Base-by-base conservation (phyloP, 2,888 invertebrate genomes). In the Gerris lacustris region DNA sequence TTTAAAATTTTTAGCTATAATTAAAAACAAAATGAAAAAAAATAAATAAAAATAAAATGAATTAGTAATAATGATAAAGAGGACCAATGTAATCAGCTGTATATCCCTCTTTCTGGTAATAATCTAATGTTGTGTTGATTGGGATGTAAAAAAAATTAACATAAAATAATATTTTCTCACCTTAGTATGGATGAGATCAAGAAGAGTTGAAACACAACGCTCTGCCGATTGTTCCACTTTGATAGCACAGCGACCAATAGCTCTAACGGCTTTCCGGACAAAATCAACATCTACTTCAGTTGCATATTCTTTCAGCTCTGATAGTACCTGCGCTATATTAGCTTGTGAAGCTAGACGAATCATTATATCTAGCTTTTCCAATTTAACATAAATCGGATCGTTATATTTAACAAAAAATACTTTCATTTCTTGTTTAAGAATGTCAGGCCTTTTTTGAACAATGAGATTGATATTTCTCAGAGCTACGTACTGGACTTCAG, bases 261-360 rank as follows among this genome's bases (percentile, higher is more conserved):
- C 99, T 70, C 99, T 83, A 0, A 99, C 99, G 0, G 99, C 97
- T 82, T 99, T 99, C 72, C 99, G 86, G 0, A 99, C 99, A 83
- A 99, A 99, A 83, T 99, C 99, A 9, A 99, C 98, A 80, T 99
- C 99, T 4, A 99, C 98, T 80, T 99, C 99, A 0, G 98, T 98
- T 9, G 99, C 98, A 79, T 99, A 92, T 80, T 99, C 98, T 82
- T 99, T 99, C 64, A 99, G 83, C 80, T 99, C 99, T 63, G 97
- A 96, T 45, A 99, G 84, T 69, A 97, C 97, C 81, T 99, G 98
- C 1, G 96, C 94, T 77, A 99, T 99, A 81, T 99, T 99, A 17
- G 93, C 90, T 81, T 98, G 96, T 66, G 95, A 96, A 17, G 99
- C 98, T 76, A 99, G 84, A 17, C 99, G 88, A 78, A 99, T 99